A percentile compares a stretch with the other conserved stretches of the same genome.
phyloP scores from a whole-genome alignment of 2,113 vertebrate species.

The Pedetes capensis region DNA sequence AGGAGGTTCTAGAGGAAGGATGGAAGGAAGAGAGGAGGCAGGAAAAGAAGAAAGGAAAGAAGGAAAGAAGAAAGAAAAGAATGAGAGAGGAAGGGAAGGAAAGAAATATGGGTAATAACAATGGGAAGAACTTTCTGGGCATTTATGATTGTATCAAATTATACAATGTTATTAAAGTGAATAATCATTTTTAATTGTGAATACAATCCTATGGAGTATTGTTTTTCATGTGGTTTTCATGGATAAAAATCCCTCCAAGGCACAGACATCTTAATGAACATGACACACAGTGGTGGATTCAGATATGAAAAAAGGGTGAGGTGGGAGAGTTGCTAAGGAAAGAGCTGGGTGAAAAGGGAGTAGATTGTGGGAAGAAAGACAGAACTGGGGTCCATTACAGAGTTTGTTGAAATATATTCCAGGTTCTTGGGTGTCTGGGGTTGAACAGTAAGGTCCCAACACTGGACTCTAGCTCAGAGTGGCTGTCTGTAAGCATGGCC shows the following conservation, averaged over 20 bases:
- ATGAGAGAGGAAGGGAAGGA: background rate
- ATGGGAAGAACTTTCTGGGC: background rate
- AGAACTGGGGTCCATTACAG: background rate
- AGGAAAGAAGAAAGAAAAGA: background rate
- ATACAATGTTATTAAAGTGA: background rate
- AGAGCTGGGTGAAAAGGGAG: too few species aligned
- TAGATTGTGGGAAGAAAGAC: background rate
- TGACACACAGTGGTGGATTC: background rate
- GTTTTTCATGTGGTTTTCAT: background rate
- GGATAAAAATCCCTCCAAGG: background rate
- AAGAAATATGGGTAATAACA: background rate
- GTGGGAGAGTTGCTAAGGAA: background rate
- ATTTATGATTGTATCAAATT: background rate
- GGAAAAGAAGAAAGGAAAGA: too few species aligned
- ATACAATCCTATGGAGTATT: background rate
- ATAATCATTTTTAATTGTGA: background rate
- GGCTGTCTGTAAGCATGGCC: background rate
- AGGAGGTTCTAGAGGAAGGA: too few species aligned
- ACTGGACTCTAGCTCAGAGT: background rate
- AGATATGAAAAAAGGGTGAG: background rate
- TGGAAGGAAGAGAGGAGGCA: background rate
- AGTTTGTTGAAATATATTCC: too few species aligned
- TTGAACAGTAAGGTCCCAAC: background rate
- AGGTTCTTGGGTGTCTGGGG: background rate
- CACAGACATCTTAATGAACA: background rate